These are phyloP conservation scores for Cygnus buccinator DNA, from an alignment of 2,113 vertebrate genomes.

Conservation along the genomic window DNA sequence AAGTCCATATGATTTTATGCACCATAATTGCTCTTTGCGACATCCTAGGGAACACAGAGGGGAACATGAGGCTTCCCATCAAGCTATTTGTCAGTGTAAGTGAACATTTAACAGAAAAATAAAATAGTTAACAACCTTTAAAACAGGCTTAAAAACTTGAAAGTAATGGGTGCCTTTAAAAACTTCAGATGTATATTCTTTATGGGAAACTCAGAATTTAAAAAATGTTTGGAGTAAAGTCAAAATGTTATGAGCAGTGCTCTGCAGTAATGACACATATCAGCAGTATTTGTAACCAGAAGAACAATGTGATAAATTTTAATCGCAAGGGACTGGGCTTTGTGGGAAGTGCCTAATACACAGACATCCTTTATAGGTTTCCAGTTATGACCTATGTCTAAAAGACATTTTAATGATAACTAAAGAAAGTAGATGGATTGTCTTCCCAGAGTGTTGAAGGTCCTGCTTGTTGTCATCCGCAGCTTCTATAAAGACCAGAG, in stretches of 20 bases:
- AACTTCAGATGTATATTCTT: constrained; percentile 64
- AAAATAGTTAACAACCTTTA: constrained; percentile 61
- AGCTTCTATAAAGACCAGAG: constrained; percentile 80
- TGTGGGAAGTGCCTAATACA: constrained; percentile 83
- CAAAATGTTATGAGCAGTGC: constrained; percentile 80
- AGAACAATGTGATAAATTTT: constrained; percentile 85
- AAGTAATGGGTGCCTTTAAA: constrained; percentile 31
- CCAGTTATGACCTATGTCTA: constrained; percentile 86
- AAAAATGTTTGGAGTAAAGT: constrained; percentile 76
- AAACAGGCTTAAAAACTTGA: constrained; percentile 35
- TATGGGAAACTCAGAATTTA: constrained; percentile 68
- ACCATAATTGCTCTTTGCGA: constrained; percentile 30
- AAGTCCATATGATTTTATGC: constrained; percentile 12
- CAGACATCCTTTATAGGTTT: constrained; percentile 86
- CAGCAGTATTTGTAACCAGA: constrained; percentile 81
- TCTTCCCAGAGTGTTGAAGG: constrained; percentile 86
- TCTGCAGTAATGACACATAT: constrained; percentile 83
- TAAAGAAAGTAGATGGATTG: constrained; percentile 85
- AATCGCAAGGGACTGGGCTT: constrained; percentile 78
- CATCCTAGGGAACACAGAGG: constrained; percentile 48
- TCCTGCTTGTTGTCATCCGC: constrained; percentile 84
- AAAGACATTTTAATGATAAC: constrained; percentile 90
- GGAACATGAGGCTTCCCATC: constrained; percentile 50
- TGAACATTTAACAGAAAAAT: constrained; percentile 61
- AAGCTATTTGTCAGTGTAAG: constrained; percentile 59